Conservation (phyloP, 2,797 vertebrate species). For the Pelochelys cantorii region DNA sequence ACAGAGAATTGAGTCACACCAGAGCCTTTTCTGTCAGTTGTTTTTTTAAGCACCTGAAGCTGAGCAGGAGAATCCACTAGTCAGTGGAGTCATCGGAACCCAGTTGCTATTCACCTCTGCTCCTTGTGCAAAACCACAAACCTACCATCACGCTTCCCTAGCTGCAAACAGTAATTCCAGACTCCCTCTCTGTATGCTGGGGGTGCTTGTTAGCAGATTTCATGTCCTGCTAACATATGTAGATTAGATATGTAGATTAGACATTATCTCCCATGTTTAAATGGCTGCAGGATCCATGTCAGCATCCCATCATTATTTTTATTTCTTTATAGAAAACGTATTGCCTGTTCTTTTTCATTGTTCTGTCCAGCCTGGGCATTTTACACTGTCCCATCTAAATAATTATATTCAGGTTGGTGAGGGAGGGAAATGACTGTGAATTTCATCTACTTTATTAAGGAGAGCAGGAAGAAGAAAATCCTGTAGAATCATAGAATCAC, state of each 20-base stretch:
- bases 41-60: neutral
- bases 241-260: neutral
- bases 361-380: neutral
- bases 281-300: rapidly evolving
- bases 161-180: neutral
- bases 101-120: neutral
- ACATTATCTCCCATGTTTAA: neutral
- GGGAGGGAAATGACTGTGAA: neutral
- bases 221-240: neutral
- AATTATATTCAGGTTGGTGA: neutral
- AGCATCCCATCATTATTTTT: rapidly evolving
- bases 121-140: neutral
- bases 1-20: neutral
- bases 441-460: neutral
- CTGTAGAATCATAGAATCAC: neutral
- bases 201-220: rapidly evolving
- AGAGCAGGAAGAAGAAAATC: neutral
- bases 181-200: neutral
- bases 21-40: neutral
- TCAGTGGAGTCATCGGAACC: neutral
- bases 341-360: rapidly evolving
- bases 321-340: neutral
- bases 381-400: rapidly evolving
- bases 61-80: neutral
- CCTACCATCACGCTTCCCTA: neutral